Evolutionary conservation across 2,797 vertebrate species (phyloP), one percentile per base, ranked within the genome.

Genomic region (Kryptopterus vitreolus): DNA sequence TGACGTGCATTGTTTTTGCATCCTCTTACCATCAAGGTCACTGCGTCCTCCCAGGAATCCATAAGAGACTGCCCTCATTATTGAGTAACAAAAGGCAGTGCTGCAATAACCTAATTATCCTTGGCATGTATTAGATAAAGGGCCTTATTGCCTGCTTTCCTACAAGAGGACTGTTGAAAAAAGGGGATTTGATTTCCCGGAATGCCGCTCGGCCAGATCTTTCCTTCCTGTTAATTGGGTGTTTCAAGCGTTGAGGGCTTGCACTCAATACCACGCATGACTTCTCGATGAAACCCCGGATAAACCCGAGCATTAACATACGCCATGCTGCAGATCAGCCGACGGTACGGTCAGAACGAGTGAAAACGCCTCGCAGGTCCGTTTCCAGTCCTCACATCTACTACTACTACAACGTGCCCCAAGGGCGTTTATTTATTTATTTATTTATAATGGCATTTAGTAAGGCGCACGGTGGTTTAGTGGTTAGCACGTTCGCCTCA

Each of bases 91-190:
- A 86, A 82, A 87, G 78, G 82, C 84, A 81, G 84, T 81, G 80
- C 84, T 75, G 83, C 71, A 79, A 86, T 87, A 88, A 88, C 82
- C 87, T 86, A 85, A 88, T 88, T 88, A 87, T 87, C 86, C 81
- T 78, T 85, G 86, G 78, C 84, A 85, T 86, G 83, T 85, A 86
- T 88, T 87, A 86, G 87, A 87, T 87, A 86, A 88, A 86, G 85
- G 76, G 82, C 68, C 81, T 81, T 76, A 76, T 79, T 86, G 83
- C 85, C 83, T 82, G 73, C 85, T 73, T 82, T 83, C 82, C 87
- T 85, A 79, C 74, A 61, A 84, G 81, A 77, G 72, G 68, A 69
- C 78, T 77, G 84, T 84, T 86, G 81, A 84, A 86, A 74, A 74
- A 83, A n/a, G n/a, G 82, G 81, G 82, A 84, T 85, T 88, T 85